Evolutionary conservation across 2,888 invertebrate genomes (phyloP).

Genomic region (Tortrix viridana): DNA sequence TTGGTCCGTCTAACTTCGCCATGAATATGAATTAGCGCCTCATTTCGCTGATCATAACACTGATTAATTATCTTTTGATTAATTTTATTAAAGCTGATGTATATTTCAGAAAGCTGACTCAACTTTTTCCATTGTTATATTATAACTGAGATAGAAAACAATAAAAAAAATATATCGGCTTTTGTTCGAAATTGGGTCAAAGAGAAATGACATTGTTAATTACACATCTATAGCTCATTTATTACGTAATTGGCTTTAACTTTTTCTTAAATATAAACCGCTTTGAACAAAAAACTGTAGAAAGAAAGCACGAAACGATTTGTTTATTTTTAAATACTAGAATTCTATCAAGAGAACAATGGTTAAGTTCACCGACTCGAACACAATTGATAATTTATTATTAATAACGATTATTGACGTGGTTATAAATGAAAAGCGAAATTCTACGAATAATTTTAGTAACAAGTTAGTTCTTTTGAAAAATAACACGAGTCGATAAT

Average conservation of each 20-base stretch:
- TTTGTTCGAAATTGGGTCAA: too few relatives aligned
- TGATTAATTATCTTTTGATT: conserved; percentile 22
- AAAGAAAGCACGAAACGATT: not conserved
- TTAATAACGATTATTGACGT: conserved; percentile 18
- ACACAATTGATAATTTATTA: conserved; percentile 17
- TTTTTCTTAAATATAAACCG: too few relatives aligned
- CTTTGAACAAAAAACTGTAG: too few relatives aligned
- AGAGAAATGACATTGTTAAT: too few relatives aligned
- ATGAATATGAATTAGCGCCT: conserved; percentile 26
- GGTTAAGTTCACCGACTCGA: not conserved
- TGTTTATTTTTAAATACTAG: not conserved
- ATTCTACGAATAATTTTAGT: conserved; percentile 5
- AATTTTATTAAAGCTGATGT: conserved; percentile 1
- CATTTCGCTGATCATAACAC: conserved; percentile 9
- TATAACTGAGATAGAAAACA: too few relatives aligned
- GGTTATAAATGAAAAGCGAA: not conserved
- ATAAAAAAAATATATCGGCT: too few relatives aligned
- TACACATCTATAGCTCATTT: too few relatives aligned
- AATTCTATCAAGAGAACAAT: not conserved
- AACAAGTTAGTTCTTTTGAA: conserved; percentile 13
- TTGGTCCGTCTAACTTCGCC: conserved; percentile 14
- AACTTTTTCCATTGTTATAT: too few relatives aligned
- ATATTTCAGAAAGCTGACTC: too few relatives aligned
- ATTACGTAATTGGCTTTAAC: too few relatives aligned
- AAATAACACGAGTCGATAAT: conserved; percentile 1